Base-by-base conservation (phyloP, 2,888 invertebrate species). In the Cantharis lateralis region DNA sequence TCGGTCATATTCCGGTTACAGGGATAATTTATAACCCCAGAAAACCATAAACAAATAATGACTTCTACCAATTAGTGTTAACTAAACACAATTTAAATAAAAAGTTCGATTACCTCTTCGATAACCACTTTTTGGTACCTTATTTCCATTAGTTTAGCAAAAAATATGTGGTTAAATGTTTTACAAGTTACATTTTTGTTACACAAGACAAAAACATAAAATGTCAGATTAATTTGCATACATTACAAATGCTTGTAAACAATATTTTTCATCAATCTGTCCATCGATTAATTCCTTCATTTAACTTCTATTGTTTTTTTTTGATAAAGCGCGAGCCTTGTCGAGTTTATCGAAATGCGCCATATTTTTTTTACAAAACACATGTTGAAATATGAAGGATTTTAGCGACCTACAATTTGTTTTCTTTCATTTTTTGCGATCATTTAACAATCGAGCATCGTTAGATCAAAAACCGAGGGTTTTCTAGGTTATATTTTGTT, bases 1-100 rank as follows among this genome's bases (percentile, higher is more conserved):
- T 75, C 80, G 83, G 82, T 79, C 80, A 79, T 79, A 82, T 81
- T 81, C 80, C 80, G 81, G 79, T 80, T 74, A 68, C 81, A 81
- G 81, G 80, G 82, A 81, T 80, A 81, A 82, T 82, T 82, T 82
- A 82, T 81, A 81, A 77, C 80, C 72, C 71, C 0, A 7, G 7
- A 48, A 48, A 48, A 48, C 48, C 9, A 48, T 48, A 48, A 48
- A 48, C 48, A 48, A 48, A 48, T 48, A 48, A 48, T 62, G 69
- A 62, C 69, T 74, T 77, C 73, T 62, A 48, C 77, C 77, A 77
- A 77, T 77, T 77, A 77, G 68, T 77, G 77, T 77, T 74, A 68
- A 70, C 75, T 74, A 74, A 71, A 64, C 68, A 18, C 61, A 64
- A 74, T 77, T 62, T 64, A 78, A 71, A 68, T 64, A 68, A 71